Base-by-base conservation (phyloP, 2,888 invertebrate species). In the Abscondita cerata region DNA sequence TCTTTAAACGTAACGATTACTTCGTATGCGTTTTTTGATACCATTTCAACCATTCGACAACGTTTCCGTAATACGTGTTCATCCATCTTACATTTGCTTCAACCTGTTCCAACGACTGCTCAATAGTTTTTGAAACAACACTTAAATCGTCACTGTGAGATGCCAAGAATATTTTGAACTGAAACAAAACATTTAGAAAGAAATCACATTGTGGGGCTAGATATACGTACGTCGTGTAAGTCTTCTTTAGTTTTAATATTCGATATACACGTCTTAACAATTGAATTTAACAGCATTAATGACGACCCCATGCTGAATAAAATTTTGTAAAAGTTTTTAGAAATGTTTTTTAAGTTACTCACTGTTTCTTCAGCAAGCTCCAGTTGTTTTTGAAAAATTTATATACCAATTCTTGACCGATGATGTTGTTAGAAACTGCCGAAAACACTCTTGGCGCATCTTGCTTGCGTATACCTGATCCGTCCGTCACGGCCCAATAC, bases 81-180 rank as follows among this genome's bases (percentile, higher is more conserved):
- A 92, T 89, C 96, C 96, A 96, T 67, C 88, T 86, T 0, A 95
- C 89, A 76, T 95, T 95, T 2, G 90, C 88, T 68, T 90, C 86
- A 0, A 90, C 89, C 52, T 89, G 87, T 75, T 96, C 96, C 6
- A 95, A 79, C 0, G 92, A 88, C 80, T 95, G 95, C 62, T 89
- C 86, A 0, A 92, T 87, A 0, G 92, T 88, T 65, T 93, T 81
- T 0, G 83, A 81, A 0, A 86, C 86, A 3, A 72, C 61, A 1
- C 91, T 90, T 11, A 91, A 82, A 59, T 92, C 89, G 41, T 86
- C 84, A 59, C 85, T 83, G 56, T 86, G 86, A 54, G 85, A 85
- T 0, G 81, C 80, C 1, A 89, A 84, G 74, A 93, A 93, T 9
- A 13, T 52, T 34, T 62, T 62, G 1, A 62, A 31, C 62, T 62